These are phyloP conservation scores for Resseliella maxima DNA, from an alignment of 2,888 invertebrate genomes.

Conservation along the genomic window DNA sequence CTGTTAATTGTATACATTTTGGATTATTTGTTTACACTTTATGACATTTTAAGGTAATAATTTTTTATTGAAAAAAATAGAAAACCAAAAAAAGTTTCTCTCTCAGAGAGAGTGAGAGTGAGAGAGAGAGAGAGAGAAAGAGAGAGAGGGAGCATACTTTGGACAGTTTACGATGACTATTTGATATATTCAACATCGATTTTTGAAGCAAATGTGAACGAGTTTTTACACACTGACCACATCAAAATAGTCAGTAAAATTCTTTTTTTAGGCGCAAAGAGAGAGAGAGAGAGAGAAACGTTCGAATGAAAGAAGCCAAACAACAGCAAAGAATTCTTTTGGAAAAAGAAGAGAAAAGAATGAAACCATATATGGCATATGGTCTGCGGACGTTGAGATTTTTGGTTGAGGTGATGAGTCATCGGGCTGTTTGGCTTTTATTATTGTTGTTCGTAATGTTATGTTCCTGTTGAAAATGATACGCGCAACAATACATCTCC, in stretches of 20 bases:
- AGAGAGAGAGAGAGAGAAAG: not conserved
- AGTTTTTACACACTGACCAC: not conserved
- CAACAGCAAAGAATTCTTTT: no score
- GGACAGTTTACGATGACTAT: no score
- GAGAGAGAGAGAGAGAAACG: not conserved
- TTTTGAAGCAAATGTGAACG: not conserved
- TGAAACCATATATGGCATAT: not conserved
- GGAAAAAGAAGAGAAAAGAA: not conserved
- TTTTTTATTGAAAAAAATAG: not conserved
- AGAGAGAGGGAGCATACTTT: not conserved
- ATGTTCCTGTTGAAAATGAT: not conserved
- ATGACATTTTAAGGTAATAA: constrained; percentile 27
- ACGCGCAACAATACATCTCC: not conserved
- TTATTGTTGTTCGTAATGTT: not conserved
- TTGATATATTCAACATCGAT: not conserved
- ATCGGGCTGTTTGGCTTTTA: not conserved
- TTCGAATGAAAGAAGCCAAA: no score
- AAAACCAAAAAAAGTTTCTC: not conserved
- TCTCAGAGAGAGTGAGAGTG: not conserved
- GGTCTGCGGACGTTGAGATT: not conserved
- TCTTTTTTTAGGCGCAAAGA: no score
- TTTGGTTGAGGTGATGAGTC: constrained; percentile 46
- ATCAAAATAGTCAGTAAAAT: no score
- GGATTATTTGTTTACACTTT: constrained; percentile 36
- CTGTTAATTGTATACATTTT: not conserved